Evolutionary conservation across 2,888 invertebrate genomes (phyloP).

Genomic region (Eumacrocentrus americanus): DNA sequence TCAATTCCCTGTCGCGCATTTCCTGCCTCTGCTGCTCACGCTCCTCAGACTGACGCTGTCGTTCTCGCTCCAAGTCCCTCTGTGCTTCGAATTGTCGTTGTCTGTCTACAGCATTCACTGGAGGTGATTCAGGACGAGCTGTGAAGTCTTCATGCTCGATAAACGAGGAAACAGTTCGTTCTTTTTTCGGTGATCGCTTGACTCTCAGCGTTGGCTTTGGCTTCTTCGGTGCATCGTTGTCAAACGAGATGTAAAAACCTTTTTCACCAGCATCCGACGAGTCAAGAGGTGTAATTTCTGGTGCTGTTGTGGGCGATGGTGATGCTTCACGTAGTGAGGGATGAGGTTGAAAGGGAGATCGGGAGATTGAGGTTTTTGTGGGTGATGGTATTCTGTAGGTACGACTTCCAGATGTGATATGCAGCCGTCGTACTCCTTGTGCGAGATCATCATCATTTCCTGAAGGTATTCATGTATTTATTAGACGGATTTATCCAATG

Average conservation of each 20-base stretch:
- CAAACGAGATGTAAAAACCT: conserved; percentile 94
- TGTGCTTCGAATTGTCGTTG: conserved; percentile 63
- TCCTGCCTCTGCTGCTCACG: conserved; percentile 56
- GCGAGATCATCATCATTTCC: conserved; percentile 60
- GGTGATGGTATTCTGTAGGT: conserved; percentile 91
- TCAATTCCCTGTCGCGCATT: conserved; percentile 53
- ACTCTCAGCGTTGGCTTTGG: conserved; percentile 87
- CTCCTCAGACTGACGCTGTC: conserved; percentile 55
- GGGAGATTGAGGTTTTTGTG: conserved; percentile 74
- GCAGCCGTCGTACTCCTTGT: conserved; percentile 75
- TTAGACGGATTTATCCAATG: background rate
- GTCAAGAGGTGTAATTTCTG: conserved; percentile 61
- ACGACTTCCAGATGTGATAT: conserved; percentile 85
- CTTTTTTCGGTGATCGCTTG: conserved; percentile 77
- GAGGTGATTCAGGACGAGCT: conserved; percentile 49
- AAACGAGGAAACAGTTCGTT: conserved; percentile 52
- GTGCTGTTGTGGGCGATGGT: conserved; percentile 61
- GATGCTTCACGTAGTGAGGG: conserved; percentile 51
- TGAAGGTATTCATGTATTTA: conserved; percentile 23
- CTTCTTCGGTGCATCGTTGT: conserved; percentile 84
- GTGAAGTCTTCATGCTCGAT: conserved; percentile 53
- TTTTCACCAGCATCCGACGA: conserved; percentile 68
- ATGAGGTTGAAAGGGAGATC: conserved; percentile 73
- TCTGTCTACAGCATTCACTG: conserved; percentile 44
- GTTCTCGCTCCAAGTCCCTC: conserved; percentile 57